Evolutionary conservation across 2,888 invertebrate genomes (phyloP).

Genomic region (Stegana nigrithorax): DNA sequence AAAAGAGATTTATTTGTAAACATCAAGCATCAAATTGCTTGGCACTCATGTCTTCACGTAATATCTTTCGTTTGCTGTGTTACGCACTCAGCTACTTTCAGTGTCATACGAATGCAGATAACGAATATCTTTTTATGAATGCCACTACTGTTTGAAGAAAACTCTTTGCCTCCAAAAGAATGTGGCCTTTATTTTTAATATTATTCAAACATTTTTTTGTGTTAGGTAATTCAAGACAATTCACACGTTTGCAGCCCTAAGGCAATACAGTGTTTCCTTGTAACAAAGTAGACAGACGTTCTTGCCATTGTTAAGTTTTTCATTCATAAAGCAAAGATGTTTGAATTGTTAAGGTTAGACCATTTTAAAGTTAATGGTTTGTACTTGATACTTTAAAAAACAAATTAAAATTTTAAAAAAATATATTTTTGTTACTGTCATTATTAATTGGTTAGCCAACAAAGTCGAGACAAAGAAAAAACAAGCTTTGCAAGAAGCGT

Average conservation of each 20-base stretch:
- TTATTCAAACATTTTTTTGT: slow-evolving; percentile 19
- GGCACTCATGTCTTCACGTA: no score
- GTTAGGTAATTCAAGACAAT: no score
- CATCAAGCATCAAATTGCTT: no score
- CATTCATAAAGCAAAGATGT: slow-evolving; percentile 23
- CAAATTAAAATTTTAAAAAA: not conserved
- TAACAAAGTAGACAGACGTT: no score
- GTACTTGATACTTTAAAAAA: slow-evolving; percentile 49
- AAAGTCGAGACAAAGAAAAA: not conserved
- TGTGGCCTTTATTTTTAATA: not conserved
- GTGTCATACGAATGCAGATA: not conserved
- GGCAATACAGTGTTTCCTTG: no score
- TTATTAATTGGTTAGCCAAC: not conserved
- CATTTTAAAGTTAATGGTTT: slow-evolving; percentile 47
- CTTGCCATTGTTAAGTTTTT: no score
- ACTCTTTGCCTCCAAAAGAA: not conserved
- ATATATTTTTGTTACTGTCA: not conserved
- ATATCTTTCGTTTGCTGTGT: no score
- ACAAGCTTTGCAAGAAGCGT: not conserved
- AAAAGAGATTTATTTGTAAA: no score
- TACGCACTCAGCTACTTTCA: slow-evolving; percentile 1
- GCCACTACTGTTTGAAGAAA: not conserved
- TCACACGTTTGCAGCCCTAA: no score
- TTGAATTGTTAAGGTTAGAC: no score
- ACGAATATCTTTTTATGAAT: not conserved